Evolutionary conservation across 2,888 invertebrate genomes (phyloP).

Genomic region (Phrixothrix hirtus): DNA sequence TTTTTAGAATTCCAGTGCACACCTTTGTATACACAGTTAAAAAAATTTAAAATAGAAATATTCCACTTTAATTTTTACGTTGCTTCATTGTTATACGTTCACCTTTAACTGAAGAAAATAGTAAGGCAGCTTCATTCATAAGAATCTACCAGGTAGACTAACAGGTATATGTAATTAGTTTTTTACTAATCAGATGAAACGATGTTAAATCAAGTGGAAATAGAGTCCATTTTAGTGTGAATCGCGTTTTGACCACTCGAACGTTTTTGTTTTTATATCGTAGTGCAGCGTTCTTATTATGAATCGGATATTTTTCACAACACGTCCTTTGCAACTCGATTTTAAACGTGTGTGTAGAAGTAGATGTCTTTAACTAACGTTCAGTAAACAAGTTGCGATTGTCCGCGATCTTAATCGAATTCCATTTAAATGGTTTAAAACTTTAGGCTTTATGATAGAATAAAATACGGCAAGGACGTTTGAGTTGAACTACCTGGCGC

Average conservation of each 20-base stretch:
- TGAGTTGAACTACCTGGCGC: conserved; percentile 20
- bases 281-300: conserved; percentile 27
- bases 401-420: conserved; percentile 4
- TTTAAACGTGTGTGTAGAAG: background rate
- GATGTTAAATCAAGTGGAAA: conserved; percentile 33
- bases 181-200: conserved; percentile 39
- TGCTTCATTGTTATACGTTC: conserved; percentile 41
- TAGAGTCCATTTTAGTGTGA: conserved; percentile 41
- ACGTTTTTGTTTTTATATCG: conserved; percentile 42
- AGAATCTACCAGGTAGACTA: conserved; percentile 52
- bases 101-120: conserved; percentile 45
- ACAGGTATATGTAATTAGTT: conserved; percentile 55
- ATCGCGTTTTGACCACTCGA: conserved; percentile 48
- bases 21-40: too few species aligned
- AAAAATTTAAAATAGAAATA: conserved; percentile 3
- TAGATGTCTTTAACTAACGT: conserved; percentile 7
- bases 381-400: conserved; percentile 3
- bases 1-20: background rate
- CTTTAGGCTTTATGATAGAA: conserved; percentile 15
- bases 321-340: conserved; percentile 14
- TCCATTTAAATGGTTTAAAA: conserved; percentile 6
- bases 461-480: conserved; percentile 29
- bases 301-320: conserved; percentile 16
- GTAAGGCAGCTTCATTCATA: conserved; percentile 55
- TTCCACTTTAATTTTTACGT: conserved; percentile 33